A percentile compares a stretch with the other conserved stretches of the same genome.
Evolutionary conservation across 2,113 vertebrate species (phyloP).

Genomic region (Phrynosoma platyrhinos): DNA sequence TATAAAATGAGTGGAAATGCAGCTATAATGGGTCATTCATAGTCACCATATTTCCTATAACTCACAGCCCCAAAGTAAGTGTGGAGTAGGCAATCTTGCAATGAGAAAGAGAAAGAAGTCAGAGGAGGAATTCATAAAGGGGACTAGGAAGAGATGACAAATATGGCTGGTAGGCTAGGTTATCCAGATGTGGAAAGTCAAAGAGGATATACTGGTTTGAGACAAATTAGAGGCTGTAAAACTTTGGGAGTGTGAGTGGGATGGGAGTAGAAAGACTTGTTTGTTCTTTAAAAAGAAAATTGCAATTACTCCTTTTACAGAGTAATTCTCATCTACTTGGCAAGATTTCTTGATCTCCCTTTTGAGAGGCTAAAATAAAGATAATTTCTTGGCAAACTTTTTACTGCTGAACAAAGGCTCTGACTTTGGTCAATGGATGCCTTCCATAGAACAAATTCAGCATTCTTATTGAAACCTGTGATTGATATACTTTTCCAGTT

Average conservation of each 20-base stretch:
- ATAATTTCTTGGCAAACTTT: background rate
- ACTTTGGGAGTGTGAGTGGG: background rate
- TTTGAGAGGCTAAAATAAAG: background rate
- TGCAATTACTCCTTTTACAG: conserved; percentile 13
- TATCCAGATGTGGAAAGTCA: background rate
- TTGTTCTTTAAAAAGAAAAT: background rate
- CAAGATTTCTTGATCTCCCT: conserved; percentile 33
- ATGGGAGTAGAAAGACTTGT: background rate
- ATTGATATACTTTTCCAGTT: conserved; percentile 22
- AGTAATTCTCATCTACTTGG: background rate
- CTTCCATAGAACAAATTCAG: background rate
- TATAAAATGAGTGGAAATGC: no score
- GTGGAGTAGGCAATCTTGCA: no score
- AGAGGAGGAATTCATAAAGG: no score
- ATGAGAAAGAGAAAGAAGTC: no score
- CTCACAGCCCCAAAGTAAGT: no score
- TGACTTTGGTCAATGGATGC: background rate
- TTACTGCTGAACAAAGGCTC: background rate
- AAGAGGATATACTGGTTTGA: background rate
- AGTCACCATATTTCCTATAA: no score
- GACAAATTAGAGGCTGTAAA: background rate
- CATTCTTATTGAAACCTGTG: background rate
- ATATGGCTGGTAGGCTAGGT: background rate
- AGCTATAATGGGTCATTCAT: no score
- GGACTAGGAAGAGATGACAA: background rate